Base-by-base conservation (phyloP, 1,140 invertebrate species). In the Thaumetopoea pityocampa region DNA sequence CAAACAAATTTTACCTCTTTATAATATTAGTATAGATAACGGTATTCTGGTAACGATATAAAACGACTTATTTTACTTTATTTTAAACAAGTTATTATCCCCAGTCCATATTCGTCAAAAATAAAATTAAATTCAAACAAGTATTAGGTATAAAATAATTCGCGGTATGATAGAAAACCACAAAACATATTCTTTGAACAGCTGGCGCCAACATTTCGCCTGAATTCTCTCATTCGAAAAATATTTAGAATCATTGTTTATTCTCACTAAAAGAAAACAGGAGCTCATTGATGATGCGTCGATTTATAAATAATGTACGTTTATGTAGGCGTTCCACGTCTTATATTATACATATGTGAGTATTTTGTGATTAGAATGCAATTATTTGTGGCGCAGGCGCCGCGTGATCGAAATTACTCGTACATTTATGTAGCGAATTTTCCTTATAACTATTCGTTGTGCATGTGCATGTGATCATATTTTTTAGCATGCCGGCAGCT, bases 221-320 rank as follows among this genome's bases (percentile, higher is more conserved):
- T n/a, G 20, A 10, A 30, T 42, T 29, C 17, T 27, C 17, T 29
- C 37, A 22, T 10, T 14, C 5, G 10, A 30, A 41, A 41, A 41
- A 41, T 30, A 30, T 41, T 41, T 41, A 14, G 18, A 22, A 29
- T 5, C 19, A 34, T 19, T 36, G 34, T 32, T 32, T 46, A 27
- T 40, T 20, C 14, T 7, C n/a, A n/a, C 15, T 7, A 26, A 12
- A 29, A 32, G 30, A 29, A 29, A 8, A 20, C 10, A 10, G 20
- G 18, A 33, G 26, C 18, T 8, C 47, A 30, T 6, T 35, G 33
- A 34, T 34, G 46, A 34, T 30, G 29, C 10, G 24, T 28, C 16
- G 33, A 42, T 41, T 42, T 41, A 49, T 38, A 36, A 43, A 50
- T 43, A 38, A 43, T 23, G 29, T 48, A 35, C n/a, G 27, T 41